Evolutionary conservation across 2,797 vertebrate species (phyloP), one percentile per base, ranked within the genome.

Genomic region (Centropyge bicolor): DNA sequence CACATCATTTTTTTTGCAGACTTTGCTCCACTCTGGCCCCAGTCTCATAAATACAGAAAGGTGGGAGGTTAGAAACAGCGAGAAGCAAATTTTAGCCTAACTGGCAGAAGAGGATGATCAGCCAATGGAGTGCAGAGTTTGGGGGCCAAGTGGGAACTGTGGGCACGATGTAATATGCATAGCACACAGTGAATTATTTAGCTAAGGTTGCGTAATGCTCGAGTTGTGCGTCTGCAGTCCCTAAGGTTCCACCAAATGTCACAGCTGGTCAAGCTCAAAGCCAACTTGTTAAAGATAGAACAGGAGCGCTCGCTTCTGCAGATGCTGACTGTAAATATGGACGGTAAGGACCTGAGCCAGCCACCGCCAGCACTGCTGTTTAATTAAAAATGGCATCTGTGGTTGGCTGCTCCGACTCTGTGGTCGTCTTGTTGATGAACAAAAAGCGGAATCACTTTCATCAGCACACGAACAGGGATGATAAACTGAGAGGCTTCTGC

Each of bases 181-280:
- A 83, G 80, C 74, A 36, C 78, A 67, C 41, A 27, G 54, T 92
- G 68, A 90, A 93, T 93, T 82, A 93, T 92, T 93, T 76, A 91
- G 63, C 63, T 11, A n/a, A 56, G 76, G 80, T 91, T 92, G 83
- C 63, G 68, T 92, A 89, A 92, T 17, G 73, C 65, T 49, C 40
- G 70, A 79, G 83, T 54, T 82, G 78, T 78, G 76, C n/a, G 54
- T 70, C 68, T 85, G 81, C 81, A 67, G 69, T 88, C 88, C 80
- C 87, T 5, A 17, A 73, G 83, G 78, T 88, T 84, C 55, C 82
- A 48, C 60, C 57, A 70, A 88, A 86, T 87, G 89, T 91, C 92
- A 86, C 83, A 89, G 86, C 78, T 82, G 88, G 85, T 91, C 85
- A 88, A 84, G 70, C 82, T 92, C 86, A 89, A 80, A 90, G 85